These are phyloP conservation scores for Troides helena DNA, from an alignment of 2,888 invertebrate genomes.

Conservation along the genomic window DNA sequence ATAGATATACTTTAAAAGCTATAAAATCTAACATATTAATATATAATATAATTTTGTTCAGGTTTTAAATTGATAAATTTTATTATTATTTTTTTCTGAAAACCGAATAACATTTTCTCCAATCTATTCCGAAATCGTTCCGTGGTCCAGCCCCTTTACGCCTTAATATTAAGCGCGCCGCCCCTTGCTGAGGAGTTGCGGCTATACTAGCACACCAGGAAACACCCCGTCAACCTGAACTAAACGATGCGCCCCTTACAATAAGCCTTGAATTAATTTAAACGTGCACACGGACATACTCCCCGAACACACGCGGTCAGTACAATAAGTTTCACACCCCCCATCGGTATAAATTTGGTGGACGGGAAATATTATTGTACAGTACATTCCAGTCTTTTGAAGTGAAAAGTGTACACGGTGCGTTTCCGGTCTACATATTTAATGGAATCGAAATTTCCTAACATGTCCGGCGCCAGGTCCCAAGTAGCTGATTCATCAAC, in stretches of 20 bases:
- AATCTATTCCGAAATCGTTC: conserved; percentile 33
- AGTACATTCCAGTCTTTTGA: conserved; percentile 44
- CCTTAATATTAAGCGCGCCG: conserved; percentile 51
- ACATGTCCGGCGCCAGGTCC: conserved; percentile 73
- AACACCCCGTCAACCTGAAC: conserved; percentile 33
- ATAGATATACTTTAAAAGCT: no score
- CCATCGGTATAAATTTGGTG: conserved; percentile 61
- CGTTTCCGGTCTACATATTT: not conserved
- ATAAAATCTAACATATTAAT: no score
- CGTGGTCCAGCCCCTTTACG: conserved; percentile 52
- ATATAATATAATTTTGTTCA: no score
- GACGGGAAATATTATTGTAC: conserved; percentile 38
- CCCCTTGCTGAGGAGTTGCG: conserved; percentile 49
- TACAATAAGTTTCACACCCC: conserved; percentile 48
- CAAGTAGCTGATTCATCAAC: conserved; percentile 85
- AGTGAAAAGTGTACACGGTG: conserved; percentile 34
- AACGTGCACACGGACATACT: conserved; percentile 25
- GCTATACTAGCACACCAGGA: conserved; percentile 35
- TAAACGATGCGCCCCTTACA: conserved; percentile 38
- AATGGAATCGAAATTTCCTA: conserved; percentile 16
- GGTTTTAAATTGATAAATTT: no score
- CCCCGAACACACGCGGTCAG: conserved; percentile 36
- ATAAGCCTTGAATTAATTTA: conserved; percentile 34
- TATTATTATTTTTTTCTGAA: not conserved
- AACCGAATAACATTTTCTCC: conserved; percentile 17